Evolutionary conservation across 2,113 vertebrate species (phyloP), one percentile per base, ranked within the genome.

Genomic region (Pseudolaguvia tuberculata): DNA sequence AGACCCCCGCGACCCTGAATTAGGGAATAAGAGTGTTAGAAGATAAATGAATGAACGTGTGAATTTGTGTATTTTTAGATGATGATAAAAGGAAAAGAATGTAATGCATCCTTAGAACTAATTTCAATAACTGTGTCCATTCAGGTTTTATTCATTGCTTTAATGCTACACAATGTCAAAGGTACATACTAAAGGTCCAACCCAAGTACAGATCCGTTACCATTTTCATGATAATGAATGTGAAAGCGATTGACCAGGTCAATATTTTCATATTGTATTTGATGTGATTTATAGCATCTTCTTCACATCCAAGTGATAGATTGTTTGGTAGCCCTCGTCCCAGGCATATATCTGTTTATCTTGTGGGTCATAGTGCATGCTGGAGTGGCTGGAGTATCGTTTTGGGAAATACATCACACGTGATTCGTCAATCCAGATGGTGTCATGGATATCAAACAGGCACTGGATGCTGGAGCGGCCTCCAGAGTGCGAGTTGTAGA

Each of bases 321-420:
- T 83, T 1, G 94, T 94, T 88, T 98, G 96, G 86, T 92, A 95
- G 27, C 95, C 95, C 51, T 97, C 94, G 50, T 95, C 94, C 96
- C 96, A 99, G 51, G 94, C 92, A 6, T 95, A 96, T 42, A 99
- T 91, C 52, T 93, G 91, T 69, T 91, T 92, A 61, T 98, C 95
- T 81, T 89, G 91, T 0, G 92, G 92, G 57, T 96, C 92, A 86
- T 98, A 98, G 59, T 94, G 92, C 70, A 99, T 82, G 80, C 90
- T 86, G 70, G 92, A 92, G 73, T 98, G 96, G 80, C 92, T 91
- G 35, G 91, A 91, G 50, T 93, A 93, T 27, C 88, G 90, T 69
- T 89, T 95, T 0, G 93, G 95, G 75, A 99, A 96, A 72, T 90
- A 93, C 73, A 97, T 17, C 1, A 82, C 83, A 0, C 91, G 90